Base-by-base conservation (phyloP, 2,888 invertebrate genomes). In the Emmelina monodactyla region DNA sequence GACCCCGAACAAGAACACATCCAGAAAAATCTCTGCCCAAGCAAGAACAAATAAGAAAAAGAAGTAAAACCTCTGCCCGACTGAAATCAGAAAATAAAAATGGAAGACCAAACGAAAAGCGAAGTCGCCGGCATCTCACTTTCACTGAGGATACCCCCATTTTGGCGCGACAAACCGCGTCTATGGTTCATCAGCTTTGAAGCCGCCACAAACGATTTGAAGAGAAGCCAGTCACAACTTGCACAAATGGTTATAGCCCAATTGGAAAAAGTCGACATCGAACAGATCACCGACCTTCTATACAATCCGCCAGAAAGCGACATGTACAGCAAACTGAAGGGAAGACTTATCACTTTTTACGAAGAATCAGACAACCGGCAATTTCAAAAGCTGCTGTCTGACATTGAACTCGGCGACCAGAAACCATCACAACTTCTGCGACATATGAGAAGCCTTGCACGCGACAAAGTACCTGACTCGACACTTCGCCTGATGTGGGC, bases 151-250 rank as follows among this genome's bases (percentile, higher is more conserved):
- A 33, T 37, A 12, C 33, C 37, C 14, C 22, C 33, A 14, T 37
- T 37, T 22, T 37, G 37, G 37, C 32, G 33, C 3, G 33, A 37
- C 29, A 28, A 16, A 37, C 32, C 32, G 9, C 25, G 37, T 4
- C 22, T 37, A 32, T 37, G 37, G 37, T 37, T 37, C 29, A 16
- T 32, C 29, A 37, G 29, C 10, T 37, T 33, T 13, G 37, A 37
- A 37, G 37, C 37, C 3, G 30, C 37, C 6, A 37, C 37, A 13
- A 16, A 12, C 33, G 33, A 37, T 10, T 19, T 32, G 4, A 37
- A 37, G 14, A 32, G 19, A 25, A 33, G 32, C 12, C 16, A 25
- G 25, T 9, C n/a, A 25, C 25, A 25, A 11, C 11, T 25, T 3
- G 25, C 25, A 11, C 25, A 25, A 25, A 25, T 25, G 25, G 25